These are phyloP conservation scores for Sebastes vulpes DNA, from an alignment of 2,797 vertebrate species.

Conservation along the genomic window DNA sequence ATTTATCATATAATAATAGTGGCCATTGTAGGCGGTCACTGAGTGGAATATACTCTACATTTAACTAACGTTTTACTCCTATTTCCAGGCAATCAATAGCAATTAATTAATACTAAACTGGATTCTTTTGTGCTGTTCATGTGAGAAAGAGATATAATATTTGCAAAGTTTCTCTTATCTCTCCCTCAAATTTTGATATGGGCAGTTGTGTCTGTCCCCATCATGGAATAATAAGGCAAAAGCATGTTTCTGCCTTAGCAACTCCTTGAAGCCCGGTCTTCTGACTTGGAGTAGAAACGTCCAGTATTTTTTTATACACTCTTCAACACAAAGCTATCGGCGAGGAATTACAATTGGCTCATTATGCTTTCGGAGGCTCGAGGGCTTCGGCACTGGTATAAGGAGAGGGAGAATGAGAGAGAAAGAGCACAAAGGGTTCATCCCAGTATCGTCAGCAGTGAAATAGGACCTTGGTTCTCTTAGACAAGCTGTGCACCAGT, in stretches of 20 bases:
- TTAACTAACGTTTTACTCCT: constrained; percentile 8
- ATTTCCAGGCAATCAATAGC: constrained; percentile 14
- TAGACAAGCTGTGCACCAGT: constrained; percentile 71
- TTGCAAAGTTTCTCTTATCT: constrained; percentile 5
- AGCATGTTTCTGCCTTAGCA: constrained; percentile 9
- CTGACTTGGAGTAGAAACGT: constrained; percentile 31
- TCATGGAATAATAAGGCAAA: constrained; percentile 22
- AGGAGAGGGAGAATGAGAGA: constrained; percentile 37
- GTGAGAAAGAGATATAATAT: neutral
- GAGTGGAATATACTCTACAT: constrained; percentile 30
- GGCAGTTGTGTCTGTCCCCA: constrained; percentile 5
- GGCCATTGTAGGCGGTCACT: neutral
- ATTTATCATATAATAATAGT: constrained; percentile 11
- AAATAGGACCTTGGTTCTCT: constrained; percentile 73
- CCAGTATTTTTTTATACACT: constrained; percentile 7
- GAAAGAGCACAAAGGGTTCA: constrained; percentile 70
- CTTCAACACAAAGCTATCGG: constrained; percentile 60
- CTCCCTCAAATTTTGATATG: neutral
- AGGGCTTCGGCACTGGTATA: constrained; percentile 44
- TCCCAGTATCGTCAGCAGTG: constrained; percentile 59
- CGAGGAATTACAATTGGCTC: constrained; percentile 76
- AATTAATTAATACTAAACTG: constrained; percentile 38
- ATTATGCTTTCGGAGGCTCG: constrained; percentile 61
- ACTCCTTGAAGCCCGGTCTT: constrained; percentile 36
- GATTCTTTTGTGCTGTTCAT: neutral